Percentiles rank a stretch among this genome's conserved stretches.
Conservation (phyloP, 2,113 vertebrate species). For the Engystomops pustulosus region DNA sequence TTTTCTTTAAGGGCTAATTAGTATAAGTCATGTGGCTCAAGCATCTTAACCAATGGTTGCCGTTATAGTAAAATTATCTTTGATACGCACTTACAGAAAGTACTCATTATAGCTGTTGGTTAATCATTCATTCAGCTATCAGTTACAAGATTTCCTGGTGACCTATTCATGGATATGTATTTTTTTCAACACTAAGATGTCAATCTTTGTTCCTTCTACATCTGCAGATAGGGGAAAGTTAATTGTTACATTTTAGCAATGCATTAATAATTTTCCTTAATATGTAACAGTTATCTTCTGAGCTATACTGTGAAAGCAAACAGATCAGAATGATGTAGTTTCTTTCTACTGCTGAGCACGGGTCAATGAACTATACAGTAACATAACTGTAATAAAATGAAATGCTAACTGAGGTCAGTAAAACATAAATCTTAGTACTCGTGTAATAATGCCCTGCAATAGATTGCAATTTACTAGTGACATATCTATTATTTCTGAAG, state of each 20-base stretch:
- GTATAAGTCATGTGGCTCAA: too few species aligned
- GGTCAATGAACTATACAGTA: conserved; percentile 1
- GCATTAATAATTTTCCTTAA: too few species aligned
- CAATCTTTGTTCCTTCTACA: not conserved
- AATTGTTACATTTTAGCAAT: not conserved
- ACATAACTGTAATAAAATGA: conserved; percentile 12
- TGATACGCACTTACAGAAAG: too few species aligned
- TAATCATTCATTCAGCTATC: too few species aligned
- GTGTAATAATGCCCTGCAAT: conserved; percentile 27
- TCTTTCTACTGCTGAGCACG: not conserved
- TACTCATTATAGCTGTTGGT: too few species aligned
- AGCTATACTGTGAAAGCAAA: not conserved
- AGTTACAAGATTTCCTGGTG: too few species aligned
- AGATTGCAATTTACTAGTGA: not conserved
- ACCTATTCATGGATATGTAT: too few species aligned
- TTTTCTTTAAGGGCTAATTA: too few species aligned
- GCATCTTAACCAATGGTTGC: too few species aligned
- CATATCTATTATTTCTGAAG: conserved; percentile 21
- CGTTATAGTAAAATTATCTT: too few species aligned
- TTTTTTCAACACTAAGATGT: too few species aligned
- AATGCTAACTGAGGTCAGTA: not conserved
- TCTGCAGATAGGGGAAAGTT: not conserved
- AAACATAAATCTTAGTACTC: conserved; percentile 31
- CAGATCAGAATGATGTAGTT: not conserved
- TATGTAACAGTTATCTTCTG: not conserved